Evolutionary conservation across 2,888 invertebrate genomes (phyloP), one percentile per base, ranked within the genome.

Genomic region (Eudasyphora cyanicolor): DNA sequence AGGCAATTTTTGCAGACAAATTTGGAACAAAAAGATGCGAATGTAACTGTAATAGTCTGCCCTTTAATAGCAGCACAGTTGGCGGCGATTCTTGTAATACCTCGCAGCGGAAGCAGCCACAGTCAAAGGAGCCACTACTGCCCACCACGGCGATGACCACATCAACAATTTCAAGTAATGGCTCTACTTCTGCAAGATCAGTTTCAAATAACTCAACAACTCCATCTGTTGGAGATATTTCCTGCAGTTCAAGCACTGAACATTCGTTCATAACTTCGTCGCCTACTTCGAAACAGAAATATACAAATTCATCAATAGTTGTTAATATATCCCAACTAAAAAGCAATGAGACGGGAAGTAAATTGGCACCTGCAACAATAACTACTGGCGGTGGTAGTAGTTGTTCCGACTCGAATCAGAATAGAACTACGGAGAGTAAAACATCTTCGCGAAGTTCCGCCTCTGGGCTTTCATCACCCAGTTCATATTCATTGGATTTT

Each of bases 401-500:
- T 32, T n/a, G 14, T 49, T 21, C 7, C n/a, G 54, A 71, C 57
- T 21, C 38, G 1, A 57, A 54, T 54, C 38, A 62, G 14, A 8
- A 17, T 21, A 49, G 5, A 17, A 35, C 38, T 45, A 1, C 57
- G 21, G 64, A 57, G 38, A 35, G 76, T 29, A 14, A 70, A 60
- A 42, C 81, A 17, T 54, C 77, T 35, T 19, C 75, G 10, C 12
- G 62, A 12, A 42, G 57, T 32, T 54, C 29, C 24, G 17, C 60
- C 12, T n/a, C 42, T 17, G 70, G 42, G n/a, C 57, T 74, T 12
- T 32, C 79, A 8, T 78, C 85, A 29, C 62, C 85, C 4, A 86
- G 85, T 79, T 88, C 89, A 4, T 90, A 90, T 85, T 86, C 87
- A 10, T 85, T 90, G 60, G 89, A 89, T 79, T 90, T 89, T 82